Conservation (phyloP, 2,888 invertebrate genomes). For the Schizotus pectinicornis region DNA sequence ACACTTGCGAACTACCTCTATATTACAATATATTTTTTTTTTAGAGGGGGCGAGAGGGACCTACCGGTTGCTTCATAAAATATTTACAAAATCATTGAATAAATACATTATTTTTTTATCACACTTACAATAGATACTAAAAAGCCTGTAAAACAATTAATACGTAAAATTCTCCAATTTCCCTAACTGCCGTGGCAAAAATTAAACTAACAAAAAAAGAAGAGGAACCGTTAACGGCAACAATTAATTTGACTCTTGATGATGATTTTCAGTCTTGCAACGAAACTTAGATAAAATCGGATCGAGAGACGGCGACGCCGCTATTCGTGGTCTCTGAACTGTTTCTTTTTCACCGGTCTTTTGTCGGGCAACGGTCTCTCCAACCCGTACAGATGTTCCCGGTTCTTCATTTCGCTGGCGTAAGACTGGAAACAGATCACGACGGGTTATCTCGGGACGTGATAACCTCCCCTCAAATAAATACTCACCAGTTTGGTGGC, state of each 20-base stretch:
- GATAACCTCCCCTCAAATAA: background rate
- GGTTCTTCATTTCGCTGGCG: slow-evolving; percentile 62
- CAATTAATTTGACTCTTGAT: too few species aligned
- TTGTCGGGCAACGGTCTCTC: slow-evolving; percentile 52
- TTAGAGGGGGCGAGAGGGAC: background rate
- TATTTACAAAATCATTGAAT: slow-evolving; percentile 15
- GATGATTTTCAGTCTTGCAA: slow-evolving; percentile 5
- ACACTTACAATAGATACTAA: slow-evolving; percentile 14
- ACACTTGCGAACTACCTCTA: slow-evolving; percentile 18
- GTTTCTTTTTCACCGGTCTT: slow-evolving; percentile 47
- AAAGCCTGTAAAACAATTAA: slow-evolving; percentile 10
- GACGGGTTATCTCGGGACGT: too few species aligned
- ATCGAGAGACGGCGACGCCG: background rate
- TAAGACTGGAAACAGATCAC: slow-evolving; percentile 57
- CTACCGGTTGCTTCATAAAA: background rate
- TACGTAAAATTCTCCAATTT: slow-evolving; percentile 1
- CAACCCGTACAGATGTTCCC: slow-evolving; percentile 60
- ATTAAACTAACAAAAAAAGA: background rate
- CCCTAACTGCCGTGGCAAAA: slow-evolving; percentile 1
- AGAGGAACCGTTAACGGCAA: background rate
- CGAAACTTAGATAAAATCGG: background rate
- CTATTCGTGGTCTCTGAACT: slow-evolving; percentile 29
- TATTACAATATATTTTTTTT: slow-evolving; percentile 9
- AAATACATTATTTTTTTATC: slow-evolving; percentile 17
- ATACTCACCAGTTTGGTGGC: slow-evolving; percentile 59